phyloP scores from a whole-genome alignment of 2,113 vertebrate species.

The Synodontis membranacea region DNA sequence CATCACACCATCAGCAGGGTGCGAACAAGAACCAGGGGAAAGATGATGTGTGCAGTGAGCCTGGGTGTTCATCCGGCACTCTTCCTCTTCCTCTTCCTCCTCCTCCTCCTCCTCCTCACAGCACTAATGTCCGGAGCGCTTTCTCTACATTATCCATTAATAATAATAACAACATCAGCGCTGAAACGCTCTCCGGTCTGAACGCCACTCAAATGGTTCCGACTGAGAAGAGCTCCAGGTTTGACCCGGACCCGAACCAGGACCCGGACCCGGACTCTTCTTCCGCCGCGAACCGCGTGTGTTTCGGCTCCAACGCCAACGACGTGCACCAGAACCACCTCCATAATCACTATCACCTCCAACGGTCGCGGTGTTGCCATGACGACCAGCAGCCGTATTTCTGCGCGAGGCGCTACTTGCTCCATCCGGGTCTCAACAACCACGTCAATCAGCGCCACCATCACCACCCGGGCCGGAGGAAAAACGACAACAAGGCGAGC shows the following conservation, averaged over 20 bases:
- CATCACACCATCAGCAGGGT: constrained; percentile 73
- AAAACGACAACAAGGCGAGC: constrained; percentile 97
- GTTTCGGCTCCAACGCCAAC: constrained; percentile 70
- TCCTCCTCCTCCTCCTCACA: constrained; percentile 53
- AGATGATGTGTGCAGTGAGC: constrained; percentile 57
- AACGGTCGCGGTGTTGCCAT: constrained; percentile 58
- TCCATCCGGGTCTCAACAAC: constrained; percentile 60
- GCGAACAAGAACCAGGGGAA: constrained; percentile 72
- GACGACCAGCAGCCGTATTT: constrained; percentile 65
- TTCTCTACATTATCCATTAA: constrained; percentile 59
- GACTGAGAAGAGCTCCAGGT: constrained; percentile 75
- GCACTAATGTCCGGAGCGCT: constrained; percentile 53
- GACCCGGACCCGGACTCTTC: constrained; percentile 72
- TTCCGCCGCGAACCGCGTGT: constrained; percentile 69
- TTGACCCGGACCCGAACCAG: constrained; percentile 75
- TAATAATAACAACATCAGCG: constrained; percentile 45
- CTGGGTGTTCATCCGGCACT: constrained; percentile 48
- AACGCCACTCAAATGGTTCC: constrained; percentile 71
- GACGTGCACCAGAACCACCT: constrained; percentile 23
- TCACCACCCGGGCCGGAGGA: constrained; percentile 83
- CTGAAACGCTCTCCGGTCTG: constrained; percentile 10
- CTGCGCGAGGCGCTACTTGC: constrained; percentile 65
- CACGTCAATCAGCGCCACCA: constrained; percentile 82
- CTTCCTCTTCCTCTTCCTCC: constrained; percentile 32
- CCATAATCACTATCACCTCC: constrained; percentile 56